Evolutionary conservation across 2,113 vertebrate species (phyloP), one percentile per base, ranked within the genome.

Genomic region (Onychorhynchus coronatus): DNA sequence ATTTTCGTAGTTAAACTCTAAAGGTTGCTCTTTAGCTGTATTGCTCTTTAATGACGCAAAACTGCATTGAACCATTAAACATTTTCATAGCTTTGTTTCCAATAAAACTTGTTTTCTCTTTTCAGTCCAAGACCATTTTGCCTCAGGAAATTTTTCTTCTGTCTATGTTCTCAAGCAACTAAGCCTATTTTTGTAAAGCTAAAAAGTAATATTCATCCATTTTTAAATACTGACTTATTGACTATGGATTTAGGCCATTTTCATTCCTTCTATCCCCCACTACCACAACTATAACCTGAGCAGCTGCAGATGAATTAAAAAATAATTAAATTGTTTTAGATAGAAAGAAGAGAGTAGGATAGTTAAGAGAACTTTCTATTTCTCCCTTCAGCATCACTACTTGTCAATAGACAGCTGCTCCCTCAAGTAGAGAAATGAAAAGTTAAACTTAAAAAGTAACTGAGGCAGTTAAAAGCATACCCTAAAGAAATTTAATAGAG

Each of bases 221-320:
- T 96, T 95, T 95, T 94, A 95, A 96, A 93, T 87, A 96, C 73
- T 81, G 49, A 95, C 75, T 89, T 95, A 90, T 3, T 80, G 85
- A 68, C 76, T 86, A 27, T 59, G 72, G 59, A 81, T 94, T 95
- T 93, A 67, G 61, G 61, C 28, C 90, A 35, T 22, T 88, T 91
- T 90, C 46, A 53, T 77, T 84, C 27, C 28, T 73, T 59, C 79
- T 75, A 27, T 91, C 35, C 61, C 50, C 41, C 53, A 58, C 61
- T 68, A 47, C 63, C 53, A 75, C 53, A 83, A 62, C 84, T 58
- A 87, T 77, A 96, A 87, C 56, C 61, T 70, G 61, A 91, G 76
- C 96, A 96, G 95, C 93, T 94, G 93, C 95, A 92, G 83, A 96
- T 85, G 47, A 96, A 97, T 94, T 96, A 93, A 96, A 96, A 97